Base-by-base conservation (phyloP, 2,797 vertebrate genomes). In the Cyclura pinguis region DNA sequence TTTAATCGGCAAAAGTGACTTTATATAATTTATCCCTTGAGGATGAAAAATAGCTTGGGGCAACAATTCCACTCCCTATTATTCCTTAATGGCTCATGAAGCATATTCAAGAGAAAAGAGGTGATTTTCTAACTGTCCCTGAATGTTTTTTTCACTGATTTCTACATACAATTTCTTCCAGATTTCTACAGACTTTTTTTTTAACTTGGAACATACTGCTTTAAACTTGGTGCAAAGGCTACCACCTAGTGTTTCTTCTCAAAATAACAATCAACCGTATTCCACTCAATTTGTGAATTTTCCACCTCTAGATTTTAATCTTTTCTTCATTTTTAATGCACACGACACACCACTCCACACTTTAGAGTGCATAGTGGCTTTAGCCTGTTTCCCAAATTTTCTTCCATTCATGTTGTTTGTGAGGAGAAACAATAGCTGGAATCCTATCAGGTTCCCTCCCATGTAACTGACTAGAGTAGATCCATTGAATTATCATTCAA, bases 181-280 rank as follows among this genome's bases (percentile, higher is more conserved):
- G 77, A 78, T 50, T 78, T 78, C 18, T 27, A 42, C 38, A 78
- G 22, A 27, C 10, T 12, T 32, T 12, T 69, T 69, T 69, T 69
- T 69, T 13, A 69, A 69, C 29, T 13, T 67, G 67, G 67, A 50
- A 78, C 2, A 42, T 91, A 13, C 90, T 6, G 6, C 10, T 38
- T 7, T 90, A 64, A 69, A 92, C 92, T 94, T 77, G 74, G 2
- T 94, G 87, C 88, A 92, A 95, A 95, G 91, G 55, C 88, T 96
- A 94, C 95, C 95, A 95, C 94, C 96, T 82, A 73, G 92, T 92
- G 96, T 89, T 86, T 59, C 20, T 83, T 32, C 1, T 74, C 27
- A 24, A 50, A 35, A 0, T 35, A 55, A 76, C 78, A 87, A 80
- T 6, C 14, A 42, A 1, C 20, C 38, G 5, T 73, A 22, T 13